phyloP scores from a whole-genome alignment of 2,113 vertebrate genomes.

The Neolamprologus sp. region DNA sequence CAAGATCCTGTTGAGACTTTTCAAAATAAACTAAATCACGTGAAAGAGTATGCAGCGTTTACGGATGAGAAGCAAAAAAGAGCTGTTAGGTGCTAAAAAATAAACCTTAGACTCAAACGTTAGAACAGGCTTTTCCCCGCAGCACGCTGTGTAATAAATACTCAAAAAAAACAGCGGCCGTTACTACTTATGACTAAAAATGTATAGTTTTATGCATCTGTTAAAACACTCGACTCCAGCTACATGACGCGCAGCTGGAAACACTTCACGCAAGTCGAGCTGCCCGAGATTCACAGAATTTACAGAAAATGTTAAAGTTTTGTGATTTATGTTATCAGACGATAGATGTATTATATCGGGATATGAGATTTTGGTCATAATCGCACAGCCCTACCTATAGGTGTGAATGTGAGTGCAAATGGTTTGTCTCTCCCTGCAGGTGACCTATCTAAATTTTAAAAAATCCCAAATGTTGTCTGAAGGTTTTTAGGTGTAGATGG shows the following conservation, averaged over 20 bases:
- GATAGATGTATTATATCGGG: rapidly evolving
- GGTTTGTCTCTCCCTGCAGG: not conserved
- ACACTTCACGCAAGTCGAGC: too few relatives aligned
- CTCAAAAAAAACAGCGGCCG: too few relatives aligned
- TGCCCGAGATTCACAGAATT: too few relatives aligned
- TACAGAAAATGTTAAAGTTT: rapidly evolving
- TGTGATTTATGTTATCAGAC: not conserved
- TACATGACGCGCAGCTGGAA: too few relatives aligned
- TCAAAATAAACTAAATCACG: too few relatives aligned
- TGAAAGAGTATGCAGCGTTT: rapidly evolving
- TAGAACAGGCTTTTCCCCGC: too few relatives aligned
- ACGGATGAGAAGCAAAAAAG: rapidly evolving
- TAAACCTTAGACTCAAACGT: too few relatives aligned
- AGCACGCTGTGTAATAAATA: too few relatives aligned
- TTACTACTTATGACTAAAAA: too few relatives aligned
- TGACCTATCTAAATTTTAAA: not conserved
- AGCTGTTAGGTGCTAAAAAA: rapidly evolving
- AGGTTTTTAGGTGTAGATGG: not conserved
- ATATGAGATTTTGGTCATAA: not conserved
- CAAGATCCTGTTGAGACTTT: not conserved
- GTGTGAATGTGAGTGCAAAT: not conserved
- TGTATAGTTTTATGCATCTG: rapidly evolving
- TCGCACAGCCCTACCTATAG: not conserved
- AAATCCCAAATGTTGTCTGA: not conserved
- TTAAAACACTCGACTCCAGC: too few relatives aligned